These are phyloP conservation scores for Anarhynchus alexandrinus DNA, from an alignment of 2,113 vertebrate genomes.

Conservation along the genomic window DNA sequence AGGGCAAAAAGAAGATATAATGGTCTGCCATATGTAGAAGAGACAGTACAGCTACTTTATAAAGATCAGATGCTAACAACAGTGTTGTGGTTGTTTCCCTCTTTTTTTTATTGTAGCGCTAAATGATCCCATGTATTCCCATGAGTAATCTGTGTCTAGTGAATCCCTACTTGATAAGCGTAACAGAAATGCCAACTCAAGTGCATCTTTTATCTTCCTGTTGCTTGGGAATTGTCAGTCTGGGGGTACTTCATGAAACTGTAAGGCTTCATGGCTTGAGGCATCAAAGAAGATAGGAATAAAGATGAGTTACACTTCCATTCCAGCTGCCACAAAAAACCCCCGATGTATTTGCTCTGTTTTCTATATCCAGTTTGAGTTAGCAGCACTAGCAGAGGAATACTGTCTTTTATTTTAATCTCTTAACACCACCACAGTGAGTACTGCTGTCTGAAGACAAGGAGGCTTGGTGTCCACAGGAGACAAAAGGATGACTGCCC, in stretches of 20 bases:
- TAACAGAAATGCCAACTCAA: not conserved
- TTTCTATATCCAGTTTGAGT: not conserved
- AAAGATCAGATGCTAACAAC: not conserved
- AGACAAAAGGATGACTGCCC: not conserved
- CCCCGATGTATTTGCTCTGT: accelerated
- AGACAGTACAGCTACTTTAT: not conserved
- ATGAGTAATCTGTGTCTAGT: not conserved
- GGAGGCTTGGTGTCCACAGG: not conserved
- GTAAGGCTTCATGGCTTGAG: not conserved
- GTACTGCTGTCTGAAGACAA: not conserved
- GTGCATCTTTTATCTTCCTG: not conserved
- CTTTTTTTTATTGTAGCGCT: not conserved
- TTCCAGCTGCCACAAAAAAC: not conserved
- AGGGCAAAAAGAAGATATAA: not conserved
- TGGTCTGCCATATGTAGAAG: not conserved
- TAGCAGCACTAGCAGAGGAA: not conserved
- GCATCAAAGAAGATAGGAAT: not conserved
- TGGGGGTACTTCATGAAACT: not conserved
- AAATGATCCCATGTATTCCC: not conserved
- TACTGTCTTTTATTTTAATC: accelerated
- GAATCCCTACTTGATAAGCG: not conserved
- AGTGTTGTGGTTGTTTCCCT: not conserved
- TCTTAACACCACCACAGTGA: not conserved
- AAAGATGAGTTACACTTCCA: not conserved
- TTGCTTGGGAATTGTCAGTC: not conserved